Evolutionary conservation across 2,113 vertebrate species (phyloP), one percentile per base, ranked within the genome.

Genomic region (Callionymus lyra): DNA sequence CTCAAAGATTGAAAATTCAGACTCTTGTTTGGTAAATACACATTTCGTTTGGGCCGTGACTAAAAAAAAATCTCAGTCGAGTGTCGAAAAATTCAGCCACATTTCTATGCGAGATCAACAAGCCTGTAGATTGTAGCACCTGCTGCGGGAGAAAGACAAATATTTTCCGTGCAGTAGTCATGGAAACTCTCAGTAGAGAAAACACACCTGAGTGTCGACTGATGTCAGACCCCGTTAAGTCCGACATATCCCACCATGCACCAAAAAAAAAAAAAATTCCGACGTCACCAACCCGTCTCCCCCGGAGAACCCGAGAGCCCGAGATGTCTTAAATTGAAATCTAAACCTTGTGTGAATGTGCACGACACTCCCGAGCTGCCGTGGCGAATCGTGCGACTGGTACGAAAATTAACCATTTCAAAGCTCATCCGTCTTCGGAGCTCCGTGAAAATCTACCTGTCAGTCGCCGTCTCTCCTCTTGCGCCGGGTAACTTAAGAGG

Each of bases 271-370:
- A 16, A 66, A 48, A 44, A 59, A 63, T 56, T 49, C 33, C 10
- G 11, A 46, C 61, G 2, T 68, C 58, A 74, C 64, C 44, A 41
- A 56, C 72, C 42, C 9, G 27, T 31, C 18, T 19, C 48, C 48
- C 61, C 47, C 61, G 51, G 36, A 47, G 31, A 39, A 31, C 16
- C 50, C 41, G 4, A 36, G 15, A 50, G 45, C 37, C 44, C 4
- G 40, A 60, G 27, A 47, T 48, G 34, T 34, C 50, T 54, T 43
- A 35, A 59, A 53, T 9, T 50, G 76, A 79, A 83, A 84, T 63
- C 51, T 61, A 71, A 82, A 63, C 68, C 59, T 44, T 69, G 72
- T 76, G 79, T 67, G 63, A 79, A 65, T 54, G 50, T 45, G 15
- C 16, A 0, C 19, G 35, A 32, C 31, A 38, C 10, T n/a, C 43